phyloP scores from a whole-genome alignment of 1,140 invertebrate genomes.

The Periplaneta americana region DNA sequence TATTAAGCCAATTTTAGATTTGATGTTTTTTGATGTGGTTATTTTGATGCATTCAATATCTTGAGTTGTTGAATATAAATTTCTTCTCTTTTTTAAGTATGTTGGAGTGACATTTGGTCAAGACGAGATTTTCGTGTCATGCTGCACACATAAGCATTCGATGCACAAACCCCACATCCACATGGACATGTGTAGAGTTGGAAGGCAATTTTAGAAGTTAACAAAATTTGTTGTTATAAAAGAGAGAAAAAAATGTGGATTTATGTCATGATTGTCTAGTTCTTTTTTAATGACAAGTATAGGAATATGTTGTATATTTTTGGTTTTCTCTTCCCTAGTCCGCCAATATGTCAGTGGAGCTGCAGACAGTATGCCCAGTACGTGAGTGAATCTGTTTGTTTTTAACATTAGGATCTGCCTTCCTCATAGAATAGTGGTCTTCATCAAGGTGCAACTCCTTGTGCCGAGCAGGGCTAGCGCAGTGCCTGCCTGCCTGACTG shows the following conservation, averaged over 20 bases:
- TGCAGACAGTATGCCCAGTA: constrained; percentile 65
- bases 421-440: constrained; percentile 24
- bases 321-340: constrained; percentile 49
- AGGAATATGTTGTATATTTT: constrained; percentile 15
- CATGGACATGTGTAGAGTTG: not conserved
- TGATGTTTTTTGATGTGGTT: not conserved
- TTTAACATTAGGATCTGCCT: constrained; percentile 22
- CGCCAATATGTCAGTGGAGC: constrained; percentile 65
- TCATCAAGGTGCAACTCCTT: constrained; percentile 10
- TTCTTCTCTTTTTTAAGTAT: not conserved
- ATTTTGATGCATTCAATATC: not conserved
- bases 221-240: not conserved
- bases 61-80: not conserved
- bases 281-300: not conserved
- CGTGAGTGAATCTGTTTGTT: constrained; percentile 39
- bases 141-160: not conserved
- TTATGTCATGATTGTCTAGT: not conserved
- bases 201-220: not conserved
- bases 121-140: not conserved
- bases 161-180: not conserved
- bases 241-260: constrained; percentile 1
- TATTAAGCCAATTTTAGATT: not conserved
- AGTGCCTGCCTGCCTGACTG: not conserved
- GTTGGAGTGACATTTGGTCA: not conserved
- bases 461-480: not conserved